A percentile compares a stretch with the other conserved stretches of the same genome.
These are phyloP conservation scores for Echinarachnius parma DNA, from an alignment of 53 echinoderm and acorn worm genomes.

Conservation along the genomic window DNA sequence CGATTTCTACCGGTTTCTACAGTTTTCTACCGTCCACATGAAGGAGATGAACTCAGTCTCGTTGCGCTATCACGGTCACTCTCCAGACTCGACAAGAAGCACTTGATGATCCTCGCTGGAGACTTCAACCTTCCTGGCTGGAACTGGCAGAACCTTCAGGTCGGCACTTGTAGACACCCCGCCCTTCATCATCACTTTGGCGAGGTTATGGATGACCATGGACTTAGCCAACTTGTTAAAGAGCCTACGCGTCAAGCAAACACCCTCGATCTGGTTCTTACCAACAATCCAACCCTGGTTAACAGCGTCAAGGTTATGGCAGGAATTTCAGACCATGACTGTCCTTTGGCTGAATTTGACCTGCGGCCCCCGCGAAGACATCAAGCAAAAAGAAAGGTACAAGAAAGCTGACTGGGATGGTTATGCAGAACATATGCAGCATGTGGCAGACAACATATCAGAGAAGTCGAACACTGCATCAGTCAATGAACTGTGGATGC, in stretches of 20 bases:
- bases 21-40: conserved; percentile 13
- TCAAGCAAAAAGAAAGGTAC: conserved; percentile 14
- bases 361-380: conserved; percentile 21
- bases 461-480: too few species aligned
- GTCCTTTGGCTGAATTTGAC: conserved; percentile 14
- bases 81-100: conserved; percentile 7
- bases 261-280: conserved; percentile 2
- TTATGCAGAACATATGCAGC: conserved; percentile 4
- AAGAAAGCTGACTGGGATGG: conserved; percentile 20
- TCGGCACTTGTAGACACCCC: background rate
- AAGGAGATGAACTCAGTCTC: conserved; percentile 18
- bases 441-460: too few species aligned
- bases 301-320: conserved; percentile 5
- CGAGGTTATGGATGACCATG: conserved; percentile 4
- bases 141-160: conserved; percentile 6
- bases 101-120: conserved; percentile 3
- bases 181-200: conserved; percentile 7
- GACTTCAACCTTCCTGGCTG: conserved; percentile 19
- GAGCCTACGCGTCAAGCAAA: background rate
- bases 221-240: background rate
- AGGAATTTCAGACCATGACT: conserved; percentile 15
- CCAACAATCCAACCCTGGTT: conserved; percentile 15
- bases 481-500: too few species aligned
- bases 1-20: too few species aligned
- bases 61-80: conserved; percentile 7